These are phyloP conservation scores for Drosophila subquinaria DNA, from an alignment of 2,888 invertebrate species.

Conservation along the genomic window DNA sequence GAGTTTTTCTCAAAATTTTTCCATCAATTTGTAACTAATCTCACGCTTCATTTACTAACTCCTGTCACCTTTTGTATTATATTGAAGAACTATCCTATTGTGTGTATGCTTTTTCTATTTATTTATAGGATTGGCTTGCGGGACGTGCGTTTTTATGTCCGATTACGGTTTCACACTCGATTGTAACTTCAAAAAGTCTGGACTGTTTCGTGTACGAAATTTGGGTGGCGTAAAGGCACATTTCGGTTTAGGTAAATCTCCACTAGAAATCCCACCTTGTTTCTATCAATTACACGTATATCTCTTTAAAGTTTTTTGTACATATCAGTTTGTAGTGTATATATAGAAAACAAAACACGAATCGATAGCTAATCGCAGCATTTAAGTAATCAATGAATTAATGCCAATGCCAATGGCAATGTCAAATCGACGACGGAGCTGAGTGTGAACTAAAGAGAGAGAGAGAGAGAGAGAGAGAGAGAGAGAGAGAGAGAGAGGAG, in stretches of 20 bases:
- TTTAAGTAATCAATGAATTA: conserved; percentile 76
- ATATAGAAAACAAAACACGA: conserved; percentile 34
- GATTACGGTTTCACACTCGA: conserved; percentile 96
- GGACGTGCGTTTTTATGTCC: conserved; percentile 94
- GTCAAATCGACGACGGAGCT: conserved; percentile 32
- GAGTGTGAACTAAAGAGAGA: conserved; percentile 28
- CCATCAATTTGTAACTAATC: conserved; percentile 9
- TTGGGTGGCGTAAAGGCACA: conserved; percentile 96
- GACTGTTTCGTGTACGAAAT: conserved; percentile 95
- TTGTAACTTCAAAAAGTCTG: conserved; percentile 96
- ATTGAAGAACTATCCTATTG: conserved; percentile 74
- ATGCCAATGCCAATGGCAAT: conserved; percentile 82
- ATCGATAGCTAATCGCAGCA: conserved; percentile 50
- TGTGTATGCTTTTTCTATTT: conserved; percentile 85
- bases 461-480: conserved; percentile 6
- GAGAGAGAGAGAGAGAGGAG: conserved; percentile 19
- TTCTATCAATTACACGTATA: not conserved
- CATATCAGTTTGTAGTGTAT: conserved; percentile 33
- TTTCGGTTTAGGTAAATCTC: conserved; percentile 93
- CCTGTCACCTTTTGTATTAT: conserved; percentile 61
- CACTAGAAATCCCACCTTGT: not conserved
- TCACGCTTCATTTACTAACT: conserved; percentile 49
- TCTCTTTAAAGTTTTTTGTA: conserved; percentile 27
- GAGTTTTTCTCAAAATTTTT: not conserved
- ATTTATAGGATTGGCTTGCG: conserved; percentile 88